Evolutionary conservation across 2,797 vertebrate species (phyloP).

Genomic region (Coendou prehensilis): DNA sequence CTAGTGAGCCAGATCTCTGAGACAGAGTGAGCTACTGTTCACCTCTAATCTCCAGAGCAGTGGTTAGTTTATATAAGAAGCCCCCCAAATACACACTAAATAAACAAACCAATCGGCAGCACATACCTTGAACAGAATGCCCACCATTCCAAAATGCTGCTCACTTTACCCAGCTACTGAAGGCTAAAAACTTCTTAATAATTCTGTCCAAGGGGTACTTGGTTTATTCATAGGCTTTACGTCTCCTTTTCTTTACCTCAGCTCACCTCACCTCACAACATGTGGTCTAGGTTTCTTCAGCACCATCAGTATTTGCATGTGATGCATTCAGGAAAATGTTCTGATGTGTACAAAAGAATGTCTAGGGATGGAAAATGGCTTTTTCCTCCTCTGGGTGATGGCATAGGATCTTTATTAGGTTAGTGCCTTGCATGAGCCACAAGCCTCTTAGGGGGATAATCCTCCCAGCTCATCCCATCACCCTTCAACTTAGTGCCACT

Average conservation of each 20-base stretch:
- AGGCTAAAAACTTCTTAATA: not conserved
- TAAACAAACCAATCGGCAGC: not conserved
- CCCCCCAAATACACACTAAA: not conserved
- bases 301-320: not conserved
- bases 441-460: constrained; percentile 78
- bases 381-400: constrained; percentile 35
- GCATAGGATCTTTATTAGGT: constrained; percentile 77
- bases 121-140: not conserved
- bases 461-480: constrained; percentile 80
- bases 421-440: not conserved
- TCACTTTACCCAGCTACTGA: not conserved
- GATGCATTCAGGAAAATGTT: not conserved
- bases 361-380: not conserved
- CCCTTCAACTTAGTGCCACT: constrained; percentile 78
- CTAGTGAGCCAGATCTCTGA: not conserved
- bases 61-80: not conserved
- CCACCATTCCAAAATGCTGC: not conserved
- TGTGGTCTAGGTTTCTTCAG: not conserved
- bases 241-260: not conserved
- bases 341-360: not conserved
- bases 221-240: not conserved
- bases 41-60: not conserved
- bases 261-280: not conserved
- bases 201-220: not conserved
- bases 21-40: not conserved